Conservation (phyloP, 2,888 invertebrate genomes). For the Cepaea hortensis region DNA sequence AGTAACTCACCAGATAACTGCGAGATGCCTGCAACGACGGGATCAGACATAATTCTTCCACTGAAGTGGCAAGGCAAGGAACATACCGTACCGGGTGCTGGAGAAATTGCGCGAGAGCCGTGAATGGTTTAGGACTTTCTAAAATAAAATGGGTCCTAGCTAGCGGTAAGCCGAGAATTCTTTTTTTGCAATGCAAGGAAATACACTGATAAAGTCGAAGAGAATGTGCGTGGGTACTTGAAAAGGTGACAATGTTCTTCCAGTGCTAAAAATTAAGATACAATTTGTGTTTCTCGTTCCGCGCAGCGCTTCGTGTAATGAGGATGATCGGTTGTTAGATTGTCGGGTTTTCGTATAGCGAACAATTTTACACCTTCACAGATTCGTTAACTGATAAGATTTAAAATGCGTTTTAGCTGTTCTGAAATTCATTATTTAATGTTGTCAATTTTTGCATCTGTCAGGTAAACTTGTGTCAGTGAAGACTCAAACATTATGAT, state of each 20-base stretch:
- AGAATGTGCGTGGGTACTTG: constrained; percentile 10
- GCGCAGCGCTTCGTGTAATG: neutral
- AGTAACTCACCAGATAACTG: constrained; percentile 19
- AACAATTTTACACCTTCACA: neutral
- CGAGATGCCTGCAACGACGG: neutral
- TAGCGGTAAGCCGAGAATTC: constrained; percentile 29
- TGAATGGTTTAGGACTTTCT: constrained; percentile 32
- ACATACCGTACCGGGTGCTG: constrained; percentile 34
- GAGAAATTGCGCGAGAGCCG: constrained; percentile 13
- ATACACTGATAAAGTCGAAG: constrained; percentile 6
- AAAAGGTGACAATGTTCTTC: neutral
- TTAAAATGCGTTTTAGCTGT: neutral
- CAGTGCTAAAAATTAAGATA: neutral
- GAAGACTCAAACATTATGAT: too few relatives aligned
- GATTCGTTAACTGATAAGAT: too few relatives aligned
- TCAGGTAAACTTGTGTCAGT: neutral
- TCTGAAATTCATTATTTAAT: neutral
- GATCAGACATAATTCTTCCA: constrained; percentile 27
- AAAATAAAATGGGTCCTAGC: constrained; percentile 8
- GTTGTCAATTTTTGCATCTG: neutral
- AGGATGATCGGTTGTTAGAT: neutral
- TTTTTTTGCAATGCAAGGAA: constrained; percentile 9
- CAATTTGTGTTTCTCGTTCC: constrained; percentile 11
- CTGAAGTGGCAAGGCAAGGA: constrained; percentile 1
- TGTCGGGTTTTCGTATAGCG: neutral